Base-by-base conservation (phyloP, 2,113 vertebrate species). In the Pyxicephalus adspersus region DNA sequence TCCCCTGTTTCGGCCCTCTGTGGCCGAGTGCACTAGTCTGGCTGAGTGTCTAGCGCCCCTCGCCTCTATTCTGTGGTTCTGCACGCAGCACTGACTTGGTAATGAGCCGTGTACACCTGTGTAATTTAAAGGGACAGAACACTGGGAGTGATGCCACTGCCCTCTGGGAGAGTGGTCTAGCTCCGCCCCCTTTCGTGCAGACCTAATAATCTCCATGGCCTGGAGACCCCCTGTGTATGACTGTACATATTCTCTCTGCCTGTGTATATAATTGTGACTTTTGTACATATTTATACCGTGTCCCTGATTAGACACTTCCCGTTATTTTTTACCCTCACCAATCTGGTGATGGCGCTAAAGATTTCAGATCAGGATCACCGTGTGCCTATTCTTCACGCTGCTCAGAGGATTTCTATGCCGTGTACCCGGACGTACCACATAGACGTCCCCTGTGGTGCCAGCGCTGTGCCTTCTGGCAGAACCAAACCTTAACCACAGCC, bases 231-330 rank as follows among this genome's bases (percentile, higher is more conserved):
- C 15, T 54, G 13, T 51, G 61, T 55, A 25, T 50, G 50, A 18
- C 19, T 79, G 77, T 79, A 79, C 23, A 79, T 79, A 79, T 70
- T 66, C 63, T 55, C 38, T 76, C 23, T 50, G 9, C 58, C 52
- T 79, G 76, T 78, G 55, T 79, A 79, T 79, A 79, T 31, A 67
- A 25, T 50, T 78, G 51, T 63, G 52, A 31, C 28, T 66, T 77
- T 77, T 78, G 77, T 79, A 79, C 19, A 79, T 79, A 79, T 79
- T 79, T 79, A 79, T 79, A 79, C 25, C 28, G 73, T n/a, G 16
- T 74, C 18, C 16, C 54, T 13, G 55, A 26, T 60, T 17, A n/a
- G 5, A 20, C 0, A 13, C 20, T 34, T 23, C 16, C 51, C 52
- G 3, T 16, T 34, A 29, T 74, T 58, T n/a, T 6, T 38, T 60